Percentiles rank a stretch among this genome's conserved stretches.
Evolutionary conservation across 2,113 vertebrate species (phyloP).

Genomic region (Protomyctophum bolini): DNA sequence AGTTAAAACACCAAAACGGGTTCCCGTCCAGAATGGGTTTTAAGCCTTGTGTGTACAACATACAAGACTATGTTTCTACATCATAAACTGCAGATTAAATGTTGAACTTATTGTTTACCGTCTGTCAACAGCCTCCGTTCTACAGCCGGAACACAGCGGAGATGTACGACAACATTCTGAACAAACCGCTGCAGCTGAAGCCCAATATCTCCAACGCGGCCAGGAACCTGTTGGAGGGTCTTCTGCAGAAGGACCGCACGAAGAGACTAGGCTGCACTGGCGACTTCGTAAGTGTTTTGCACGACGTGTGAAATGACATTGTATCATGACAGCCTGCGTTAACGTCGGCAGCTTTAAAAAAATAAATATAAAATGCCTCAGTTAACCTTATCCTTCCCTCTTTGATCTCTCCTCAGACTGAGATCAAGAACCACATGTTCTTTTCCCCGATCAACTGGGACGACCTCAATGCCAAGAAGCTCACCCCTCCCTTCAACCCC

Average conservation of each 20-base stretch:
- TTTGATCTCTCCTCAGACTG: slow-evolving; percentile 82
- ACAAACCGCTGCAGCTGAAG: slow-evolving; percentile 97
- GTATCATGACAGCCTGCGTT: slow-evolving; percentile 64
- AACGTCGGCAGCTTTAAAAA: slow-evolving; percentile 47
- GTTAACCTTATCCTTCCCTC: slow-evolving; percentile 31
- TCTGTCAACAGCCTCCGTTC: slow-evolving; percentile 88
- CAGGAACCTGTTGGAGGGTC: slow-evolving; percentile 91
- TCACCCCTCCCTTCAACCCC: slow-evolving; percentile 98
- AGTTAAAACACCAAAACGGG: no score
- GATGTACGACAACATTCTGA: slow-evolving; percentile 99
- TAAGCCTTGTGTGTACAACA: no score
- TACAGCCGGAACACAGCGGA: slow-evolving; percentile 98
- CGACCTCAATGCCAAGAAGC: slow-evolving; percentile 98
- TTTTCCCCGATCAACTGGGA: slow-evolving; percentile 99
- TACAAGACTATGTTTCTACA: background rate
- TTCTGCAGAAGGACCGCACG: slow-evolving; percentile 94
- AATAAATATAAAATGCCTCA: background rate
- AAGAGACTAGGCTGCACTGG: slow-evolving; percentile 93
- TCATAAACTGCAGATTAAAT: background rate
- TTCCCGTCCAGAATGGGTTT: no score
- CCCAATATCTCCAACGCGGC: slow-evolving; percentile 98
- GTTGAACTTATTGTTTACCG: background rate
- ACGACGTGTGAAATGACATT: background rate
- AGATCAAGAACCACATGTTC: slow-evolving; percentile 98
- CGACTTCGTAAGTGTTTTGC: slow-evolving; percentile 91